Percentiles rank a stretch among this genome's conserved stretches.
Conservation (phyloP, 2,113 vertebrate species). For the Lethenteron camtschaticum region DNA sequence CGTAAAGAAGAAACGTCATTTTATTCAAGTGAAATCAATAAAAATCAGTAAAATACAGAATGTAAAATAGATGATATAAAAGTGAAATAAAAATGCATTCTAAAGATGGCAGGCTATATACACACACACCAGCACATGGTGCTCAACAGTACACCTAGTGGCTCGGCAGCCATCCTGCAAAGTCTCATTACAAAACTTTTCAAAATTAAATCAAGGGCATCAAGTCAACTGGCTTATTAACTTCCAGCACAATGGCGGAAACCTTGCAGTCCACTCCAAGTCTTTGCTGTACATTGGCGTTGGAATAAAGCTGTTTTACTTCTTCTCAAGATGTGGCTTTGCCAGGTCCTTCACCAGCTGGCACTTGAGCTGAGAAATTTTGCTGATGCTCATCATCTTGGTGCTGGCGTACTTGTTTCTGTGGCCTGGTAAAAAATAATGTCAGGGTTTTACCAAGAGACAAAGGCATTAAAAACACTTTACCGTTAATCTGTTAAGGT, state of each 20-base stretch:
- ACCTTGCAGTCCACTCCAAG: not conserved
- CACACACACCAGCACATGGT: too few species aligned
- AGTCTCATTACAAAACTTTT: too few species aligned
- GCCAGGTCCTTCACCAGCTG: conserved; percentile 30
- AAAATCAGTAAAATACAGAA: too few species aligned
- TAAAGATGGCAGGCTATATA: too few species aligned
- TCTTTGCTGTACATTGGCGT: not conserved
- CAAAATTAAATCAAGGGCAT: not conserved
- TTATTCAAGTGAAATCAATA: too few species aligned
- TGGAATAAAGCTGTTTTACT: not conserved
- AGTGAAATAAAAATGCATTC: too few species aligned
- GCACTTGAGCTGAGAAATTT: conserved; percentile 37
- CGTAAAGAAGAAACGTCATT: too few species aligned
- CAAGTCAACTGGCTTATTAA: not conserved
- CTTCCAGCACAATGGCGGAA: not conserved
- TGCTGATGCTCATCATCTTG: conserved; percentile 50
- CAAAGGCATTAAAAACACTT: not conserved
- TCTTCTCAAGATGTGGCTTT: not conserved
- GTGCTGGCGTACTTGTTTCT: conserved; percentile 59
- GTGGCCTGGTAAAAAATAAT: conserved; percentile 30
- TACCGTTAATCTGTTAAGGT: not conserved
- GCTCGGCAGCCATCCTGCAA: too few species aligned
- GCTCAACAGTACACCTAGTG: too few species aligned
- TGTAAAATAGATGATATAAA: too few species aligned
- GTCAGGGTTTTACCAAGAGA: not conserved